Evolutionary conservation across 2,888 invertebrate genomes (phyloP).

Genomic region (Chorisops tibialis): DNA sequence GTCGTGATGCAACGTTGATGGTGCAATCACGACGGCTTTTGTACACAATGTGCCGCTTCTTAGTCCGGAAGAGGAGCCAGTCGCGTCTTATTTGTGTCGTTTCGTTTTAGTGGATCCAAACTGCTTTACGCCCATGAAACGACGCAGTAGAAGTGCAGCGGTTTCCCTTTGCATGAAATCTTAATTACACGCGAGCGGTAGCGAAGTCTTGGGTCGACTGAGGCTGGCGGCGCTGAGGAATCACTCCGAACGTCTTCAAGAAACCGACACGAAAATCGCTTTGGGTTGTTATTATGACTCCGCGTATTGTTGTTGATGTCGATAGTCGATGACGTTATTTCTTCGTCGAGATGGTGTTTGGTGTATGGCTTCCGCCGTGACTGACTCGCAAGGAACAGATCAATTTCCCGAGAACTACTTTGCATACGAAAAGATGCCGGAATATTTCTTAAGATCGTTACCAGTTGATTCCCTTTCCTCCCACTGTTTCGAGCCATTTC

Average conservation of each 20-base stretch:
- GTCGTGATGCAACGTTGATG: constrained; percentile 10
- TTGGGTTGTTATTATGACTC: neutral
- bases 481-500: no score
- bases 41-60: constrained; percentile 1
- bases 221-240: constrained; percentile 2
- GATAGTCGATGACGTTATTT: no score
- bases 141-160: neutral
- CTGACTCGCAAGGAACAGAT: neutral
- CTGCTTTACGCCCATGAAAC: no score
- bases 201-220: neutral
- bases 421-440: no score
- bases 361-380: constrained; percentile 21
- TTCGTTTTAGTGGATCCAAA: no score
- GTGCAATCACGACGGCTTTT: constrained; percentile 11
- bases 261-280: constrained; percentile 11
- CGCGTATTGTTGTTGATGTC: no score
- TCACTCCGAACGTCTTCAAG: neutral
- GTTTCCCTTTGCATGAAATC: neutral
- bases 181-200: constrained; percentile 4
- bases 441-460: no score
- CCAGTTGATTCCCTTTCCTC: no score
- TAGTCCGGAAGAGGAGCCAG: constrained; percentile 9
- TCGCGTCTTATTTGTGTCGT: neutral
- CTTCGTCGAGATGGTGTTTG: no score
- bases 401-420: constrained; percentile 1